A percentile compares a stretch with the other conserved stretches of the same genome.
Conservation (phyloP, 2,888 invertebrate genomes). For the Argyresthia goedartella region DNA sequence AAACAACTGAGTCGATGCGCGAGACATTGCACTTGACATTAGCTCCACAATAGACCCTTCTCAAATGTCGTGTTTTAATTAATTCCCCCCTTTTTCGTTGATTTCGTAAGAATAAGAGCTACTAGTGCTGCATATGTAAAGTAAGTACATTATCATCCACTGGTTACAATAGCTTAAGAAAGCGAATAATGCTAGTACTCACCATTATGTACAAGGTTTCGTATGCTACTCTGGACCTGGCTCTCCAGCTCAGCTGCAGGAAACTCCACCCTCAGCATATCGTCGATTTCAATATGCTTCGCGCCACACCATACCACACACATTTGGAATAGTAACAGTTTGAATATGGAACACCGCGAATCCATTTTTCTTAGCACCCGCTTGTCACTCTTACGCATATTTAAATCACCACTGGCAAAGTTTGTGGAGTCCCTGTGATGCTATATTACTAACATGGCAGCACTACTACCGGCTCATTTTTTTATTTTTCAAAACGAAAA, state of each 20-base stretch:
- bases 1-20: conserved; percentile 25
- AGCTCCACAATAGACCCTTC: conserved; percentile 17
- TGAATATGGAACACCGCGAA: conserved; percentile 53
- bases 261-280: conserved; percentile 22
- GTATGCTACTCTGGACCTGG: conserved; percentile 49
- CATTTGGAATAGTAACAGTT: conserved; percentile 55
- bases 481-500: conserved; percentile 3
- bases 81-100: conserved; percentile 16
- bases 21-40: not conserved
- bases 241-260: conserved; percentile 23
- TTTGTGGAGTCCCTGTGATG: conserved; percentile 5
- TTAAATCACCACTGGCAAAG: not conserved
- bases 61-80: conserved; percentile 33
- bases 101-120: not conserved
- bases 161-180: not conserved
- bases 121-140: not conserved
- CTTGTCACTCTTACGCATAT: conserved; percentile 41
- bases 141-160: not conserved
- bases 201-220: conserved; percentile 55
- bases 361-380: conserved; percentile 51
- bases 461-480: conserved; percentile 17
- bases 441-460: conserved; percentile 20
- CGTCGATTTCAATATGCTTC: conserved; percentile 41
- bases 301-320: conserved; percentile 53
- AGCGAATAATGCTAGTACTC: conserved; percentile 19